These are phyloP conservation scores for Cyrtorhinus lividipennis DNA, from an alignment of 1,140 invertebrate genomes.

Conservation along the genomic window DNA sequence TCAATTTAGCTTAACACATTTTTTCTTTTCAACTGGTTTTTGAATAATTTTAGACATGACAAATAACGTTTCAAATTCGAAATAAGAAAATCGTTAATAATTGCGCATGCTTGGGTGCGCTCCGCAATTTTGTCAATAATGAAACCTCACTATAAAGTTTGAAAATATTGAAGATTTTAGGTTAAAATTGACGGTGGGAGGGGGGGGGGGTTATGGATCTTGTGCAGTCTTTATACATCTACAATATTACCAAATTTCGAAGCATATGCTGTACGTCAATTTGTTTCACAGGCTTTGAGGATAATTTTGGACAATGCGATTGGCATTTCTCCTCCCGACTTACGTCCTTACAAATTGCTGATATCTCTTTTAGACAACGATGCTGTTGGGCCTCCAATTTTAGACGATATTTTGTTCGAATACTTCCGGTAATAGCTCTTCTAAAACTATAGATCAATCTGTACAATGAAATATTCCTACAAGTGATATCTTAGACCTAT, in stretches of 20 bases:
- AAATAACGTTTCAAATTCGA: too few relatives aligned
- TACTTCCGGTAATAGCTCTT: conserved; percentile 49
- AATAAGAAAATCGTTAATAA: too few relatives aligned
- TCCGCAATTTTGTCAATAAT: too few relatives aligned
- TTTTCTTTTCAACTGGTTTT: too few relatives aligned
- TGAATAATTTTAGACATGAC: too few relatives aligned
- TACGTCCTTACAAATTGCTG: conserved; percentile 71
- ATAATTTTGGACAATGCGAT: conserved; percentile 42
- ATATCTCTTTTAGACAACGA: conserved; percentile 78
- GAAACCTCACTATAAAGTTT: too few relatives aligned
- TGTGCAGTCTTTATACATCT: too few relatives aligned
- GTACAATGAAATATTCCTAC: neutral
- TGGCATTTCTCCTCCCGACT: conserved; percentile 43
- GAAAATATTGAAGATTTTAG: too few relatives aligned
- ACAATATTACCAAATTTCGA: neutral
- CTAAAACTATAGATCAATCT: neutral
- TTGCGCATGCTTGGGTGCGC: too few relatives aligned
- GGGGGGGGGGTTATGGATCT: too few relatives aligned
- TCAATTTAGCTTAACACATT: too few relatives aligned
- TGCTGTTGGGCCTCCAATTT: conserved; percentile 60
- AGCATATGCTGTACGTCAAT: neutral
- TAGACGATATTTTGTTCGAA: conserved; percentile 74
- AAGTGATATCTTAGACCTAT: neutral
- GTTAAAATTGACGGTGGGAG: too few relatives aligned
- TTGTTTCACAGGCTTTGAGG: conserved; percentile 36